Base-by-base conservation (phyloP, 2,888 invertebrate species). In the Vandiemenella viatica region DNA sequence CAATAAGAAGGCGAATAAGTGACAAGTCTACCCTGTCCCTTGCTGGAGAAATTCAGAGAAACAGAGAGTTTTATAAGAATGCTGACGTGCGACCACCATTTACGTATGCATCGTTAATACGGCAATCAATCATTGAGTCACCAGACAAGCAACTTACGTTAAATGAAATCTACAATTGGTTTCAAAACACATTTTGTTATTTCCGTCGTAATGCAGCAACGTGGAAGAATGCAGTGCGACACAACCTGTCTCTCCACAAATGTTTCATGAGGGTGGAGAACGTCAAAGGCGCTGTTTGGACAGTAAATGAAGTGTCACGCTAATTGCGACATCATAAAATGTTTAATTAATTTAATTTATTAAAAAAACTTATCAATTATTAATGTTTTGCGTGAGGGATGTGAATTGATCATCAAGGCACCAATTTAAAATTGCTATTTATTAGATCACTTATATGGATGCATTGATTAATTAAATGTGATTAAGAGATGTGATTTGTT, bases 241-340 rank as follows among this genome's bases (percentile, higher is more conserved):
- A 98, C 87, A 98, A 98, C 85, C 86, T 98, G 74, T 95, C 95
- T 70, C 86, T 98, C 70, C 97, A 98, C 85, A 98, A 98, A 79
- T 98, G 97, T 83, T 97, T 98, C 83, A 93, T 93, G 89, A 83
- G 97, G 64, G 97, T 98, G 74, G 97, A 98, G 80, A 98, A 98
- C 79, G 96, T 98, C 68, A 98, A 98, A 75, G 97, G 97, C 62
- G 97, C 97, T 55, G 97, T 97, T 62, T 97, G 97, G 97, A 98
- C 97, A 48, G 97, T 98, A 65, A 97, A 98, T 75, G 97, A 97
- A 76, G 83, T 90, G 71, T 95, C 96, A 73, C 96, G 93, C 84
- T 93, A 93, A 84, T 93, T 92, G 77, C 77, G 95, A 60, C 79
- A n/a, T n/a, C n/a, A n/a, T n/a, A n/a, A n/a, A n/a, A n/a, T n/a